Evolutionary conservation across 2,113 vertebrate genomes (phyloP), one percentile per base, ranked within the genome.

Genomic region (Solea senegalensis): DNA sequence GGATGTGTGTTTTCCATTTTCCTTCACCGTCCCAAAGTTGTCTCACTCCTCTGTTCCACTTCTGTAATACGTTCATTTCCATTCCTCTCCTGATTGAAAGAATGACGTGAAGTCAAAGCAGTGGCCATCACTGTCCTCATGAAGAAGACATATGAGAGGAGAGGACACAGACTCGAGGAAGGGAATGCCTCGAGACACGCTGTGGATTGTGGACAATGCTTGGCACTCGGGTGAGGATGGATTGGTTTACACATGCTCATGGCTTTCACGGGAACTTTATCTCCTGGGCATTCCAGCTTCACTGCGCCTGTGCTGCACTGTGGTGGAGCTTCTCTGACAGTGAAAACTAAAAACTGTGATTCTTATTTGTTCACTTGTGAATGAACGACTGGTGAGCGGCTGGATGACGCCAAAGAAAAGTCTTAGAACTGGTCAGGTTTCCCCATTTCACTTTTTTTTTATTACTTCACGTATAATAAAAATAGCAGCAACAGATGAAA

Each of bases 231-330:
- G 54, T 76, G 76, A 86, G 77, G 86, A 63, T 63, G 85, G 88
- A 84, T 91, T 80, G 13, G 82, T 90, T 91, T 91, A 87, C 90
- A 92, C 86, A 26, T 66, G 69, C 88, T 90, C 88, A 91, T 89
- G 87, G 82, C 76, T 87, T 90, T 91, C 72, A 78, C 75, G 12
- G 90, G 86, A 90, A 91, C 81, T 61, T n/a, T 67, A 91, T 85
- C 81, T 60, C 9, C 40, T 10, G 39, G 51, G 59, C 63, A 39
- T 76, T 63, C 55, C 60, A 45, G n/a, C 74, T 76, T 80, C 81
- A 55, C 27, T 26, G 72, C 34, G 46, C 16, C 58, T 49, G 6
- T 65, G 13, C 14, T 46, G 4, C 55, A 21, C 59, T 9, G 72
- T 6, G 27, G 45, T 12, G 9, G 34, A 46, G 51, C 45, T 9